These are phyloP conservation scores for Osmerus mordax DNA, from an alignment of 2,113 vertebrate genomes.

Conservation along the genomic window DNA sequence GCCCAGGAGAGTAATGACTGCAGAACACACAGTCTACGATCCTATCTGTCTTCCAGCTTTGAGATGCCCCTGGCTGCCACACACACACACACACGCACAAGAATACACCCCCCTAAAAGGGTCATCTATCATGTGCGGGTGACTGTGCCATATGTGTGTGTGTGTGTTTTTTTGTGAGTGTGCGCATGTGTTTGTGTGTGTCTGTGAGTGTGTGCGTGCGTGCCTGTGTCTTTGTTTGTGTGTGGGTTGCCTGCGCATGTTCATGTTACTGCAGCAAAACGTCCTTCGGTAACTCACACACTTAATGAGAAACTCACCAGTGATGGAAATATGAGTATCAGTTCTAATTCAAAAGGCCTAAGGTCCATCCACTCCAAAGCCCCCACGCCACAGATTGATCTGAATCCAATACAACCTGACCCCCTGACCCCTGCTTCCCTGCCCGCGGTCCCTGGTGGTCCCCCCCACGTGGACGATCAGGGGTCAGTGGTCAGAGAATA, in stretches of 20 bases:
- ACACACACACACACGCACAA: background rate
- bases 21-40: background rate
- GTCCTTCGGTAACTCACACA: background rate
- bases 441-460: background rate
- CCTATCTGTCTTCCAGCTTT: background rate
- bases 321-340: background rate
- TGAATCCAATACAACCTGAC: background rate
- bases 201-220: background rate
- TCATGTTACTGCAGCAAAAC: background rate
- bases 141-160: background rate
- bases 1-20: slow-evolving; percentile 4
- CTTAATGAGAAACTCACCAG: background rate
- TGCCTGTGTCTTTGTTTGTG: background rate
- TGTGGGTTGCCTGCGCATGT: background rate
- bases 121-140: background rate
- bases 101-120: background rate
- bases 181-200: background rate
- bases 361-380: background rate
- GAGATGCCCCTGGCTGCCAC: background rate
- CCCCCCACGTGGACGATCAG: background rate
- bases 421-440: background rate
- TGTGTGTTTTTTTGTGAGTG: background rate
- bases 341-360: background rate
- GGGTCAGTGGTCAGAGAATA: background rate
- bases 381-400: background rate